Evolutionary conservation across 1,140 invertebrate species (phyloP), one percentile per base, ranked within the genome.

Genomic region (Drosophila pectinifera): DNA sequence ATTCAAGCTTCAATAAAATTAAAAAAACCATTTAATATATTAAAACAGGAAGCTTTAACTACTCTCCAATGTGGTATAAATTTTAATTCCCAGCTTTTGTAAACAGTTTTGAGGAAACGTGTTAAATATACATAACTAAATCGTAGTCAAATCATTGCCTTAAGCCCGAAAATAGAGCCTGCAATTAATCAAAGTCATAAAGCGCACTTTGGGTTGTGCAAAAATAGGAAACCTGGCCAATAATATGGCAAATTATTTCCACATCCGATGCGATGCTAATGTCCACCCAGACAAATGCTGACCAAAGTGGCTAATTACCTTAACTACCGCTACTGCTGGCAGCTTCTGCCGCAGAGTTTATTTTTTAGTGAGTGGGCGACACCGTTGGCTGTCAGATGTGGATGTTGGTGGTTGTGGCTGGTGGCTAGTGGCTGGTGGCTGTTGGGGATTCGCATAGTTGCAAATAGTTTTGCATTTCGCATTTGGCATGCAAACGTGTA

Each of bases 291-390:
- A 31, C 57, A 43, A 46, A 11, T 22, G 70, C 54, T 72, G 70
- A 49, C 70, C 70, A 72, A 73, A 72, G 31, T 61, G 53, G 61
- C 39, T 68, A 84, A 84, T 83, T 76, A 83, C 64, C 74, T 69
- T 74, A 57, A 43, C 57, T 43, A 31, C 61, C 57, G 45, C 59
- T 22, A 58, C 49, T 74, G 34, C 63, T 16, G 61, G 24, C 43
- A 18, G 39, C 51, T 65, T 42, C 53, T 68, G 34, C 46, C 51
- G 45, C 34, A 39, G 34, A 38, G 48, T 20, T 38, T 54, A 7
- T 58, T 31, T 58, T 58, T 58, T 18, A 13, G 3, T 26, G 62
- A 38, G 67, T 73, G 76, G 76, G 76, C 76, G 68, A 67, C 63
- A 42, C 49, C 59, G 36, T 38, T 62, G 28, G 18, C 18, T 53